phyloP scores from a whole-genome alignment of 2,113 vertebrate genomes.

The Laticauda laticaudata region DNA sequence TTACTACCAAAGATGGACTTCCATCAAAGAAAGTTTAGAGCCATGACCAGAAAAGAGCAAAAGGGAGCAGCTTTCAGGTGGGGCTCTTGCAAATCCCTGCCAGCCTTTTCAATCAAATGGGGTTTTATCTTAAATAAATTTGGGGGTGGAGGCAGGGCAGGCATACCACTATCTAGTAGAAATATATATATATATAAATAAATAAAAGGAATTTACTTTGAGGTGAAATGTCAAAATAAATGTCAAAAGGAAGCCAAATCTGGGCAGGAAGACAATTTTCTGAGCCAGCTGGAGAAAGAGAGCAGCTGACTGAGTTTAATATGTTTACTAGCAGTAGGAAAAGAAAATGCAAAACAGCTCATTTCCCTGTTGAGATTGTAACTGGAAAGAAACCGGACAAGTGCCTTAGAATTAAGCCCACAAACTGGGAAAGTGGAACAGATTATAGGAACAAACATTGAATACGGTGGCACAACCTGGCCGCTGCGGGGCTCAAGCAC shows the following conservation, averaged over 20 bases:
- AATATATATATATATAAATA: neutral
- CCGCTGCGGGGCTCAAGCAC: rapidly evolving
- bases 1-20: neutral
- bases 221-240: neutral
- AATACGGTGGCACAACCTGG: neutral
- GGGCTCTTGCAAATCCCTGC: neutral
- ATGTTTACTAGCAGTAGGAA: neutral
- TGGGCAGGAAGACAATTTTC: neutral
- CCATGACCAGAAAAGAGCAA: neutral
- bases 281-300: neutral
- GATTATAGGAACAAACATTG: neutral
- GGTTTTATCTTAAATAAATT: neutral
- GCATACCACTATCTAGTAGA: neutral
- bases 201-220: neutral
- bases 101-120: neutral
- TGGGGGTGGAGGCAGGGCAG: neutral
- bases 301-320: neutral
- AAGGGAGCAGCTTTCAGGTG: neutral
- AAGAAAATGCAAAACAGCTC: neutral
- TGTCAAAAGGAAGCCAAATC: neutral
- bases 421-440: neutral
- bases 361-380: neutral
- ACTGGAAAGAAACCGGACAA: neutral
- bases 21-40: neutral
- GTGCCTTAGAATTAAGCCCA: neutral